Evolutionary conservation across 2,888 invertebrate genomes (phyloP).

Genomic region (Linyphia triangularis): DNA sequence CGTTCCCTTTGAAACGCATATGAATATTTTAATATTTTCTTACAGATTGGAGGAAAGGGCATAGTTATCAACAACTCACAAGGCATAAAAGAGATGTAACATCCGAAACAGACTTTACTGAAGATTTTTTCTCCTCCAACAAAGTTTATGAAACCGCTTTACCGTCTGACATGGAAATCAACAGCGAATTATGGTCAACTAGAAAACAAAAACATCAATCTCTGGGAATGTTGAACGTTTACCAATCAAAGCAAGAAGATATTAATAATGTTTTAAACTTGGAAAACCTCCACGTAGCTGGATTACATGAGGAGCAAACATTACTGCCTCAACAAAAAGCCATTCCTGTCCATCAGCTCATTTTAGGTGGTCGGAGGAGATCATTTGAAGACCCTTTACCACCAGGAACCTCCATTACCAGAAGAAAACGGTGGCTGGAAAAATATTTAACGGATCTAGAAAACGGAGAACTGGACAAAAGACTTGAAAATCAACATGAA

Average conservation of each 20-base stretch:
- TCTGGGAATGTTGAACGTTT: not conserved
- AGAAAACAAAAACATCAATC: not conserved
- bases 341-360: slow-evolving; percentile 34
- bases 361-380: slow-evolving; percentile 30
- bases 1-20: too few relatives aligned
- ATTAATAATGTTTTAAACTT: not conserved
- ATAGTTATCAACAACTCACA: slow-evolving; percentile 55
- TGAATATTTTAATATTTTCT: too few relatives aligned
- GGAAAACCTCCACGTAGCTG: not conserved
- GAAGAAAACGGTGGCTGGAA: slow-evolving; percentile 72
- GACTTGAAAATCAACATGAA: slow-evolving; percentile 39
- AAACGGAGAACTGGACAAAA: slow-evolving; percentile 73
- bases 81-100: slow-evolving; percentile 49
- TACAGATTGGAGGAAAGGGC: slow-evolving; percentile 55
- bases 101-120: not conserved
- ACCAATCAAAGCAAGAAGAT: not conserved
- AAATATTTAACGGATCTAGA: slow-evolving; percentile 71
- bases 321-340: not conserved
- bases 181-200: not conserved
- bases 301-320: not conserved
- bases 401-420: slow-evolving; percentile 59
- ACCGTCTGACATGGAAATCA: not conserved
- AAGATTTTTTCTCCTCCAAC: not conserved
- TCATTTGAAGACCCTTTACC: slow-evolving; percentile 52
- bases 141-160: not conserved